These are phyloP conservation scores for Hybognathus amarus DNA, from an alignment of 2,797 vertebrate genomes.

Conservation along the genomic window DNA sequence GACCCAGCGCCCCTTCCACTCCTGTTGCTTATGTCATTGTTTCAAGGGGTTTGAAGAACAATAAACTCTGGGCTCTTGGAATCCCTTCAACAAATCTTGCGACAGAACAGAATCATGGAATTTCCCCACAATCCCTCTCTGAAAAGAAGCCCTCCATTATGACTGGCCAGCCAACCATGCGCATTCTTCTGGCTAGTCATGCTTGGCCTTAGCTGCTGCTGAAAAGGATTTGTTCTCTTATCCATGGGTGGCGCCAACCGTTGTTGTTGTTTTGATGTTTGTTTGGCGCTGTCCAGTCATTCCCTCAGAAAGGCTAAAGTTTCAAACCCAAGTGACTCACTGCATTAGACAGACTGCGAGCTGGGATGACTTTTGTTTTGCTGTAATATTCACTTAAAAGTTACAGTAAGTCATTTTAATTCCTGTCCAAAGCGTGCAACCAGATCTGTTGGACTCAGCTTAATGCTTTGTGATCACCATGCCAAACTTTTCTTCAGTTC, in stretches of 20 bases:
- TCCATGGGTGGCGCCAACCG: conserved; percentile 46
- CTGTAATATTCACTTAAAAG: conserved; percentile 31
- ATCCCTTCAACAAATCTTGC: conserved; percentile 49
- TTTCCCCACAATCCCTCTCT: conserved; percentile 77
- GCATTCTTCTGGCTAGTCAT: conserved; percentile 79
- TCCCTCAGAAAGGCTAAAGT: conserved; percentile 34
- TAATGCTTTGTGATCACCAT: conserved; percentile 35
- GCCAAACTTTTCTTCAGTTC: conserved; percentile 28
- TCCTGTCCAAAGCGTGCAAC: conserved; percentile 24
- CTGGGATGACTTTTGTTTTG: conserved; percentile 19
- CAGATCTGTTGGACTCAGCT: conserved; percentile 11
- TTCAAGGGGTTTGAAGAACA: conserved; percentile 53
- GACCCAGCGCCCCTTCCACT: conserved; percentile 48
- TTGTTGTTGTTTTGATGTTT: conserved; percentile 44
- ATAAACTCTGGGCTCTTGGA: conserved; percentile 54
- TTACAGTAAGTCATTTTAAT: conserved; percentile 25
- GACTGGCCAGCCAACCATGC: conserved; percentile 80
- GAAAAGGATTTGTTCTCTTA: conserved; percentile 58
- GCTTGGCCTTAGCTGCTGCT: conserved; percentile 57
- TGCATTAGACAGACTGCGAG: conserved; percentile 20
- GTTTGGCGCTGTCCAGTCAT: conserved; percentile 23
- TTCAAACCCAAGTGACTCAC: conserved; percentile 37
- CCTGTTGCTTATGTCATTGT: conserved; percentile 64
- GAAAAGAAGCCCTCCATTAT: conserved; percentile 81
- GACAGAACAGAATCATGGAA: conserved; percentile 72